Base-by-base conservation (phyloP, 2,797 vertebrate species). In the Urosaurus nigricauda region DNA sequence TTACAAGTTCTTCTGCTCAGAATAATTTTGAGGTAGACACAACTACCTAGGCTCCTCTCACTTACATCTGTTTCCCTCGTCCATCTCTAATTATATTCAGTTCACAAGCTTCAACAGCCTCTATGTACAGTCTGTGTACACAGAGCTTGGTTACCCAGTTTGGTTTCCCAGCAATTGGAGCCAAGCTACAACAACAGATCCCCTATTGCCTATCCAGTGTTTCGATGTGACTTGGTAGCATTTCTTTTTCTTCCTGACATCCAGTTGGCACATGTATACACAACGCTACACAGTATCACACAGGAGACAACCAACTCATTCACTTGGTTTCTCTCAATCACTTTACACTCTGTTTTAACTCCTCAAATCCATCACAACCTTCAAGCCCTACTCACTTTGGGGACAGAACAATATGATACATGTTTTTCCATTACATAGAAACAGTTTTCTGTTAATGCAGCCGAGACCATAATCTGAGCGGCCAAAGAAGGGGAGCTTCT, bases 151-250 rank as follows among this genome's bases (percentile, higher is more conserved):
- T 56, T 53, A 56, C 51, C 5, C 68, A 60, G 24, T 77, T 90
- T 32, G 21, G 83, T 85, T 88, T 80, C 90, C 78, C 70, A 82
- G 83, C 70, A 85, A 90, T 85, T 24, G 4, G 35, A 68, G 83
- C 58, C 83, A 77, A 71, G 21, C 71, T 12, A 75, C 32, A 63
- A 77, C 68, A 56, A 75, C 70, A 80, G 29, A 82, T 81, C 37
- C 56, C 19, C 51, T 58, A 58, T 60, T 47, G 79, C 47, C 29
- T 86, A 60, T 35, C 70, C 78, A 81, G 29, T n/a, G 43, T 35
- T 87, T 81, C 47, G 14, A 4, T 37, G 75, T 73, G 81, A 79
- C 74, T 79, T 21, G 53, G 68, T 5, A 53, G 51, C 85, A 40
- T 37, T 53, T 35, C 60, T 60, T 58, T 70, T 51, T 63, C 78